phyloP scores from a whole-genome alignment of 1,140 invertebrate genomes.

The Zaprionus tsacasi region DNA sequence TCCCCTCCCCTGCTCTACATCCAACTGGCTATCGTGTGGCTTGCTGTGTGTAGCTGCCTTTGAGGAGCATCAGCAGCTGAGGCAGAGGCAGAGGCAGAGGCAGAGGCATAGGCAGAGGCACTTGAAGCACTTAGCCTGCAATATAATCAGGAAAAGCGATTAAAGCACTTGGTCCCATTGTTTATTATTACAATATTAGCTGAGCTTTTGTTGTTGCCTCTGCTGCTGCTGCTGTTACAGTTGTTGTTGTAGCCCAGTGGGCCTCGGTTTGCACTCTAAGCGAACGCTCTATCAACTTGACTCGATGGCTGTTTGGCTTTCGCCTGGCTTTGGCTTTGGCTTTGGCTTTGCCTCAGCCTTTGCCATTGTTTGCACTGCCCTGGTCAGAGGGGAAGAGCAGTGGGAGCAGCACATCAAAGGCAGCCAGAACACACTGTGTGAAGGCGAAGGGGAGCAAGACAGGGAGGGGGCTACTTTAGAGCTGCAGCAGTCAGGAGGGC shows the following conservation, averaged over 20 bases:
- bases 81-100: not conserved
- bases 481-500: constrained; percentile 35
- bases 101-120: constrained; percentile 6
- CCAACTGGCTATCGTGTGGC: constrained; percentile 34
- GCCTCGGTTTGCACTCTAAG: constrained; percentile 42
- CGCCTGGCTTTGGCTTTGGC: constrained; percentile 14
- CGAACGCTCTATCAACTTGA: constrained; percentile 49
- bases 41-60: constrained; percentile 11
- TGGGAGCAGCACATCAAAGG: constrained; percentile 60
- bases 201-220: constrained; percentile 68
- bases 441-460: too few relatives aligned
- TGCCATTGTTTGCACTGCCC: constrained; percentile 49
- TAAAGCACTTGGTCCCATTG: constrained; percentile 78
- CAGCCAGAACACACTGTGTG: not conserved
- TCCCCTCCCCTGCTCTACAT: not conserved
- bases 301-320: constrained; percentile 45
- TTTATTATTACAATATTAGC: constrained; percentile 83
- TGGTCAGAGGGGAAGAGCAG: not conserved
- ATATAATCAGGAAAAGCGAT: constrained; percentile 82
- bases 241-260: constrained; percentile 22
- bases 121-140: constrained; percentile 69
- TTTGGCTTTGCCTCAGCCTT: constrained; percentile 33
- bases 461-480: not conserved
- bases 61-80: not conserved
- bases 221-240: not conserved